These are phyloP conservation scores for Venustaconcha ellipsiformis DNA, from an alignment of 1,140 invertebrate species.

Conservation along the genomic window DNA sequence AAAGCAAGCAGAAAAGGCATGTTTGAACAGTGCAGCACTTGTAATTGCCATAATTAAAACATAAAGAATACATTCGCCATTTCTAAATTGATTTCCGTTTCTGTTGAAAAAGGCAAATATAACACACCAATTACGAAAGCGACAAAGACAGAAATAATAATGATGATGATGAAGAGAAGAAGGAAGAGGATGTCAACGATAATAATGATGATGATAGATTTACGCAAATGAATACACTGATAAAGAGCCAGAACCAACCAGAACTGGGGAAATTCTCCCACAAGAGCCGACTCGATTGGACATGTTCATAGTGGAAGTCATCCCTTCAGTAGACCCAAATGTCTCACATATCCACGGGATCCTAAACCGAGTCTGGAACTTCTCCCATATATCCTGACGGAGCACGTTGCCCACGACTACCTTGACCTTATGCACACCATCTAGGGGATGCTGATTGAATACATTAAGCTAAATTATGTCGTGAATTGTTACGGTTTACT, in stretches of 20 bases:
- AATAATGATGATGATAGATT: too few relatives aligned
- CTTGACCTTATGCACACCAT: conserved; percentile 24
- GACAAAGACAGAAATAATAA: too few relatives aligned
- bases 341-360: conserved; percentile 88
- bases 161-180: too few relatives aligned
- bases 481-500: too few relatives aligned
- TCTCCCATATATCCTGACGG: conserved; percentile 92
- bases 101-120: too few relatives aligned
- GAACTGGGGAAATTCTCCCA: conserved; percentile 33
- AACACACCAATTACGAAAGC: too few relatives aligned
- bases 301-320: conserved; percentile 79
- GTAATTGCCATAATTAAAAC: too few relatives aligned
- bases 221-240: not conserved
- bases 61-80: too few relatives aligned
- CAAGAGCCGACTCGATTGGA: conserved; percentile 39
- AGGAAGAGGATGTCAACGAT: too few relatives aligned
- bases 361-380: conserved; percentile 86
- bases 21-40: too few relatives aligned
- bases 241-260: conserved; percentile 16
- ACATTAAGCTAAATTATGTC: not conserved
- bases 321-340: conserved; percentile 96
- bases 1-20: too few relatives aligned
- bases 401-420: conserved; percentile 75
- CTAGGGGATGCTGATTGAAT: conserved; percentile 25
- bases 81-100: too few relatives aligned